Conservation (phyloP, 2,888 invertebrate genomes). For the Sipunculus nudus region DNA sequence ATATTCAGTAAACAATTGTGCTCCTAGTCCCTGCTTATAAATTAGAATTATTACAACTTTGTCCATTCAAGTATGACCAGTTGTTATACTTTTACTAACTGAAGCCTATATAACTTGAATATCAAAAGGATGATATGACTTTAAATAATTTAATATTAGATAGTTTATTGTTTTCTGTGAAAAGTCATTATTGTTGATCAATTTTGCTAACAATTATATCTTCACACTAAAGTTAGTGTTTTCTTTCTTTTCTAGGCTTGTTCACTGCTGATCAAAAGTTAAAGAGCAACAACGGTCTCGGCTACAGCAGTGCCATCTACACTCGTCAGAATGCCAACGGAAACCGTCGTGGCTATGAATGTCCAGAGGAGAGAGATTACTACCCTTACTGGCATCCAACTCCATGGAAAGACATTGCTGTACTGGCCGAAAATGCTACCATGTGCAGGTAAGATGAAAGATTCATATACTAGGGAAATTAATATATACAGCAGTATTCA, state of each 20-base stretch:
- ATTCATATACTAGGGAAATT: not conserved
- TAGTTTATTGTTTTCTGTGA: too few species aligned
- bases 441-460: constrained; percentile 55
- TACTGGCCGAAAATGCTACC: constrained; percentile 58
- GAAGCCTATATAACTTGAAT: too few species aligned
- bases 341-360: constrained; percentile 63
- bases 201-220: not conserved
- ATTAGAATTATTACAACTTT: too few species aligned
- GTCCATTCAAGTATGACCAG: too few species aligned
- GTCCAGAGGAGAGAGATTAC: constrained; percentile 66
- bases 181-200: too few species aligned
- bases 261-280: constrained; percentile 64
- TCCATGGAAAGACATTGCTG: constrained; percentile 64
- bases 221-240: not conserved
- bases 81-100: too few species aligned
- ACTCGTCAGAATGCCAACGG: constrained; percentile 65
- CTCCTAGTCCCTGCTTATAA: too few species aligned
- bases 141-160: too few species aligned
- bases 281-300: constrained; percentile 51
- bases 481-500: not conserved
- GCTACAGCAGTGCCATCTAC: constrained; percentile 57
- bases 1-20: too few species aligned
- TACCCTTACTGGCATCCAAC: constrained; percentile 67
- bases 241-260: constrained; percentile 46
- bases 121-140: too few species aligned